These are phyloP conservation scores for Brachionus asplanchnoidis DNA, from an alignment of 1,140 invertebrate species.

Conservation along the genomic window DNA sequence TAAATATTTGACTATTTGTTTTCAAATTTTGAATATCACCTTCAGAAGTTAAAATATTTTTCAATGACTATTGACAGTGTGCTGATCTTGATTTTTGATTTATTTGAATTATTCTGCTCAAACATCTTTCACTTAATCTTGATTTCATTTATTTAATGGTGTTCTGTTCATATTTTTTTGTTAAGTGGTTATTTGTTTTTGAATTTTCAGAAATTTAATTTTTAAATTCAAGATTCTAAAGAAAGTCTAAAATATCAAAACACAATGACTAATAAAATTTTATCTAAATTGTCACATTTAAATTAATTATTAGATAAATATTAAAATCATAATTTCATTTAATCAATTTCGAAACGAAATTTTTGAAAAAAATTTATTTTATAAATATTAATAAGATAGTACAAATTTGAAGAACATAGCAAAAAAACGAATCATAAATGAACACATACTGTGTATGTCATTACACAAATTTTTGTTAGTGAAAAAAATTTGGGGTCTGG, in stretches of 20 bases:
- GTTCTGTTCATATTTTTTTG: neutral
- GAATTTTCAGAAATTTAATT: neutral
- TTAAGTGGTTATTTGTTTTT: neutral
- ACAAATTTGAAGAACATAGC: too few relatives aligned
- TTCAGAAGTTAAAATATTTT: neutral
- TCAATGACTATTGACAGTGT: neutral
- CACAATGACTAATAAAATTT: neutral
- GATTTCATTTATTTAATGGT: neutral
- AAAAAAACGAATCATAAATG: too few relatives aligned
- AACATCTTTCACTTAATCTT: conserved; percentile 2
- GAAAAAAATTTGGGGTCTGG: too few relatives aligned
- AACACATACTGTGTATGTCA: too few relatives aligned
- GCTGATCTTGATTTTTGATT: neutral
- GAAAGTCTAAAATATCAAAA: neutral
- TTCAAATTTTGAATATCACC: neutral
- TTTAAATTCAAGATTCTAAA: neutral
- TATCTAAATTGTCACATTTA: neutral
- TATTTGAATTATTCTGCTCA: neutral
- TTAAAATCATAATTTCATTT: too few relatives aligned
- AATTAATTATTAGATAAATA: too few relatives aligned
- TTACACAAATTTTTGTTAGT: too few relatives aligned
- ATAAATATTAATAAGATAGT: too few relatives aligned
- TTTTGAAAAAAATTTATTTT: too few relatives aligned
- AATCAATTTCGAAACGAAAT: too few relatives aligned
- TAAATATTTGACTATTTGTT: conserved; percentile 29